A percentile compares a stretch with the other conserved stretches of the same genome.
These are phyloP conservation scores for Protaetia brevitarsis DNA, from an alignment of 1,140 invertebrate species.

Conservation along the genomic window DNA sequence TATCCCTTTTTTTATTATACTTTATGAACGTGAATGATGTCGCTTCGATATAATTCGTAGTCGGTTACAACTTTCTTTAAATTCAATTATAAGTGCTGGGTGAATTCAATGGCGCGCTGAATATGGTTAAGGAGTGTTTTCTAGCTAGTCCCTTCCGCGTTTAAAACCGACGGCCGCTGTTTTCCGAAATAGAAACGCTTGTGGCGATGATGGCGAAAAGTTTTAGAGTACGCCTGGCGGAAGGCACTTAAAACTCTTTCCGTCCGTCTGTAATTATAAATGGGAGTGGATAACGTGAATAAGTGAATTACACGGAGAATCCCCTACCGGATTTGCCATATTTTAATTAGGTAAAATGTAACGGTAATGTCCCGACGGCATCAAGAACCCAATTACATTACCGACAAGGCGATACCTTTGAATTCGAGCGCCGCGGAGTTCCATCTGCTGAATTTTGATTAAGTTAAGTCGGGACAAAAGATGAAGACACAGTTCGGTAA, in stretches of 20 bases:
- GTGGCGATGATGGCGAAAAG: neutral
- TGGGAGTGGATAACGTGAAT: constrained; percentile 30
- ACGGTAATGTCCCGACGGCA: constrained; percentile 28
- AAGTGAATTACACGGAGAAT: constrained; percentile 30
- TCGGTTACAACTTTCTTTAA: no score
- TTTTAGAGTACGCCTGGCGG: neutral
- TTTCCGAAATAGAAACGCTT: neutral
- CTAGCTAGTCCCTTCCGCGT: neutral
- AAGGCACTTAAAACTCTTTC: constrained; percentile 29
- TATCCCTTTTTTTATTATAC: no score
- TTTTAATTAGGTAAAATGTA: constrained; percentile 34
- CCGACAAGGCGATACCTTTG: constrained; percentile 8
- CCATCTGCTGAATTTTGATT: constrained; percentile 7
- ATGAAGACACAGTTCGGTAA: no score
- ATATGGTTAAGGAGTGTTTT: no score
- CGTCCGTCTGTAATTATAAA: constrained; percentile 31
- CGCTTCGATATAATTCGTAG: no score
- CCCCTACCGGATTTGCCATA: constrained; percentile 31
- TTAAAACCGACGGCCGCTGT: neutral
- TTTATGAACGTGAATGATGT: no score
- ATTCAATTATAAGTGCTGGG: no score
- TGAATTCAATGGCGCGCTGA: no score
- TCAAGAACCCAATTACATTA: constrained; percentile 32
- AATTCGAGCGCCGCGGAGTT: neutral
- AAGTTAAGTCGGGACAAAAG: neutral